A percentile compares a stretch with the other conserved stretches of the same genome.
These are phyloP conservation scores for Atethmia centrago DNA, from an alignment of 2,888 invertebrate species.

Conservation along the genomic window DNA sequence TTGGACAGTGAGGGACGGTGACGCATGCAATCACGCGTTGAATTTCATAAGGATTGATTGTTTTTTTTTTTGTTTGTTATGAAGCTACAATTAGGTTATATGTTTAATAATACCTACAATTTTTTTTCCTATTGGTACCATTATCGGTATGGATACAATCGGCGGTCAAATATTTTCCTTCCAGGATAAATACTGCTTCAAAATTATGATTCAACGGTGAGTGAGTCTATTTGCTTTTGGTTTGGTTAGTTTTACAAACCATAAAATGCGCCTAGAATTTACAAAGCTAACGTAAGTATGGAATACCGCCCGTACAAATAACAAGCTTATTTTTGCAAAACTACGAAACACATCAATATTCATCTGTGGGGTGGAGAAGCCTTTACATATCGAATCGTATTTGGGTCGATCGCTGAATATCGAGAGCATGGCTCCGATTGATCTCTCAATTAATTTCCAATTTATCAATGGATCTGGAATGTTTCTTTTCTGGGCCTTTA, in stretches of 20 bases:
- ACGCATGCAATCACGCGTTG: slow-evolving; percentile 45
- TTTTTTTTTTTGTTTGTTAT: slow-evolving; percentile 8
- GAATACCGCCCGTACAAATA: background rate
- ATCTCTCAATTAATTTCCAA: slow-evolving; percentile 28
- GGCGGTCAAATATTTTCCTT: slow-evolving; percentile 26
- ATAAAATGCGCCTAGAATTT: background rate
- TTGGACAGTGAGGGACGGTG: slow-evolving; percentile 34
- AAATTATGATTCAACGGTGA: slow-evolving; percentile 22
- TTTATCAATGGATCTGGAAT: slow-evolving; percentile 2
- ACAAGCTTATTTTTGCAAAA: background rate
- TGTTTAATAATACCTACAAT: slow-evolving; percentile 11
- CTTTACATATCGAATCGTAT: slow-evolving; percentile 23
- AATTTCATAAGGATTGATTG: slow-evolving; percentile 12
- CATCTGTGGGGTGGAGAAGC: slow-evolving; percentile 12
- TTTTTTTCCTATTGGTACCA: background rate
- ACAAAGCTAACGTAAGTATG: background rate
- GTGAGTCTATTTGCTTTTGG: background rate
- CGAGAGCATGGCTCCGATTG: slow-evolving; percentile 6
- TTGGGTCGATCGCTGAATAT: slow-evolving; percentile 9
- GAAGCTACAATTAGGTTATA: background rate
- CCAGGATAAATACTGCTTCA: slow-evolving; percentile 16
- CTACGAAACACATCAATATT: slow-evolving; percentile 4
- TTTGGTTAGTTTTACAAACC: slow-evolving; percentile 19
- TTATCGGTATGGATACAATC: background rate
- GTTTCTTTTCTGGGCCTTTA: background rate